Base-by-base conservation (phyloP, 1,140 invertebrate genomes). In the Aphidius ervi region DNA sequence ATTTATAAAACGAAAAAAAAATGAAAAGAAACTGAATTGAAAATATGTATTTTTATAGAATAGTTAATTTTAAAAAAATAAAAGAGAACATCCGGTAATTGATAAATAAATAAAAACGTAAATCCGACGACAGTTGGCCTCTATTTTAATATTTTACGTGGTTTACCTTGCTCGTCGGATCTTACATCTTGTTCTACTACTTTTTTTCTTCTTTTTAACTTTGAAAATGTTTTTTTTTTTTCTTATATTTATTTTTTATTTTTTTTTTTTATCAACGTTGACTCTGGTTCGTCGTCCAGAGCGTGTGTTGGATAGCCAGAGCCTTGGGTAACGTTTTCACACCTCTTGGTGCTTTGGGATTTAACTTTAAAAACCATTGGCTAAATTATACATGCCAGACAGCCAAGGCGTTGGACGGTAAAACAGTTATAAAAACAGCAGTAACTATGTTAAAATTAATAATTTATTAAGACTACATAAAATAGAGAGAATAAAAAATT, bases 361-460 rank as follows among this genome's bases (percentile, higher is more conserved):
- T 69, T 67, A 74, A 77, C 71, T 78, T 78, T 75, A 73, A 76
- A 79, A 78, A 78, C 70, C 71, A 64, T 61, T 65, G 65, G 66
- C 70, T 79, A 72, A 78, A 79, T 79, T 76, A 79, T 76, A 68
- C 68, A 77, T 72, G 45, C 69, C 63, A 68, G 65, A 63, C 68
- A 69, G 71, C 70, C 72, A 74, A 72, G 52, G 52, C 69, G 74
- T 70, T 69, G 72, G 65, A 68, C 75, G 71, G 74, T 80, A 78
- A 78, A 80, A 78, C 72, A 78, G 76, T 80, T 80, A 80, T 78
- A 78, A 80, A 79, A 78, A 73, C 72, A 74, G 70, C 73, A 70
- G 75, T 76, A 77, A 78, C 74, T 78, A 76, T 74, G 76, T 78
- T 78, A 78, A 63, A 68, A 74, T 79, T 70, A 77, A 78, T 79